A percentile compares a stretch with the other conserved stretches of the same genome.
Evolutionary conservation across 2,888 invertebrate species (phyloP).

Genomic region (Parnassius orleans): DNA sequence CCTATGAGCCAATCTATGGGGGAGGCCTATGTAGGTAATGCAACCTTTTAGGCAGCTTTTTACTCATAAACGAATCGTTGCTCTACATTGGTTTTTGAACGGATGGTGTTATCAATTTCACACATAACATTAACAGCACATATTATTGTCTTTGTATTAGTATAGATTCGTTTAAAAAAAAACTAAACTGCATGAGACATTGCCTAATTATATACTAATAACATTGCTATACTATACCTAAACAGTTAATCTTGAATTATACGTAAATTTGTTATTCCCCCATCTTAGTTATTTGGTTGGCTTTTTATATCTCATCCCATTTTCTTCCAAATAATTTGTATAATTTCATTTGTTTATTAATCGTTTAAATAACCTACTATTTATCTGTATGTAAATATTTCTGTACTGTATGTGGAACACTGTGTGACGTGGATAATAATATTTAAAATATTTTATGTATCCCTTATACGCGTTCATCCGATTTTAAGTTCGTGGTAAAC

Average conservation of each 20-base stretch:
- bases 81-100: not conserved
- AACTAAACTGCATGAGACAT: not conserved
- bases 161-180: not conserved
- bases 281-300: not conserved
- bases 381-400: conserved; percentile 26
- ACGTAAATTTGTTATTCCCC: not conserved
- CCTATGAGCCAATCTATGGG: too few species aligned
- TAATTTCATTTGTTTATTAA: conserved; percentile 31
- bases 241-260: too few species aligned
- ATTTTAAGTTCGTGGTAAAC: too few species aligned
- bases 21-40: too few species aligned
- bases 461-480: too few species aligned
- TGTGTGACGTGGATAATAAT: conserved; percentile 9
- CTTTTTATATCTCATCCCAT: conserved; percentile 12
- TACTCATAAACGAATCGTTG: not conserved
- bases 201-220: not conserved
- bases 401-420: conserved; percentile 29
- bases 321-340: conserved; percentile 22
- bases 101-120: not conserved
- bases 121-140: not conserved
- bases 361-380: conserved; percentile 29
- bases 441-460: too few species aligned
- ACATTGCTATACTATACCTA: too few species aligned
- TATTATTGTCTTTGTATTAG: not conserved
- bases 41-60: too few species aligned